Evolutionary conservation across 2,888 invertebrate genomes (phyloP), one percentile per base, ranked within the genome.

Genomic region (Lissocephala sabroskyi): DNA sequence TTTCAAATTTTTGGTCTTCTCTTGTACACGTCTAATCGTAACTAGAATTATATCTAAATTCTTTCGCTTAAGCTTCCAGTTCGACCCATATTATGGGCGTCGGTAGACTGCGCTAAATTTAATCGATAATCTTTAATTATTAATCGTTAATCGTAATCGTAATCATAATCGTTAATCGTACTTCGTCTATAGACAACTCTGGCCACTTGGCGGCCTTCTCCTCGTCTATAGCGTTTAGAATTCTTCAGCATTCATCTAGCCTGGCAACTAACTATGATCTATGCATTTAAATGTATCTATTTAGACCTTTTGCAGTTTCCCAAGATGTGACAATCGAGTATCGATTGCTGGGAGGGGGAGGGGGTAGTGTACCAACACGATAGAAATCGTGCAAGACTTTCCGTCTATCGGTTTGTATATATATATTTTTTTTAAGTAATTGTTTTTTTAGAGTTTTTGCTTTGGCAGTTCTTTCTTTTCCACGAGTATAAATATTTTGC

Each of bases 391-490:
- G n/a, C n/a, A n/a, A n/a, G n/a, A n/a, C n/a, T 41, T 45, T 48
- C 39, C 52, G 47, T 46, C 41, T 37, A 49, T 16, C 39, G 14
- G 29, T 48, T 45, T 45, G 7, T 18, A 29, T 43, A 44, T 18
- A 16, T 35, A 35, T 26, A 6, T 37, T 53, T 44, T 44, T 28
- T 52, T 50, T 47, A 48, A 42, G 40, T 50, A 53, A 50, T 35
- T 48, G 35, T 52, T 54, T 56, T 56, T 60, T 57, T 53, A 65
- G 67, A 64, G 64, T 66, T 57, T 61, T 62, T 74, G 64, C 63
- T 74, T 60, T 75, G 81, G 82, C 81, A 81, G 82, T 80, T 81
- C 79, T n/a, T n/a, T n/a, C n/a, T 80, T 81, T 80, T 76, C 77
- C 66, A 75, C 79, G 70, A 68, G 76, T 75, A 76, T 71, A 79